These are phyloP conservation scores for Bruchidius siliquastri DNA, from an alignment of 2,888 invertebrate genomes.

Conservation along the genomic window DNA sequence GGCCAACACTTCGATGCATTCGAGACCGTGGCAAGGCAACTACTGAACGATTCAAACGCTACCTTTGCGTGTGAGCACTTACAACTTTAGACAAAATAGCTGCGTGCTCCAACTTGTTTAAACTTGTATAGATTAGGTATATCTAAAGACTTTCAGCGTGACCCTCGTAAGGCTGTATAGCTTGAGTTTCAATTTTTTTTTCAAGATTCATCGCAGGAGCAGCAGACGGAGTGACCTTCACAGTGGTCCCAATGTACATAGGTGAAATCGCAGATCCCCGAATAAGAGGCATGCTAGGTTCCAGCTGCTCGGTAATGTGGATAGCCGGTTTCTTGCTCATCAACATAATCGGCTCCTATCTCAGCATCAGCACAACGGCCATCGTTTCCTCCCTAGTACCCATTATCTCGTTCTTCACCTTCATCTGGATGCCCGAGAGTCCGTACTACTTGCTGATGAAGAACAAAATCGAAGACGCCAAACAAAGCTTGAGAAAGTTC, in stretches of 20 bases:
- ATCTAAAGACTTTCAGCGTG: too few relatives aligned
- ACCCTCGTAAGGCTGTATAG: neutral
- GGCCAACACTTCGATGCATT: too few relatives aligned
- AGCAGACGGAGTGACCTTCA: conserved; percentile 48
- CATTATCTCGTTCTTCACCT: conserved; percentile 46
- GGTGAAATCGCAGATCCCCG: conserved; percentile 57
- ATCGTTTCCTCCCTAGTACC: conserved; percentile 48
- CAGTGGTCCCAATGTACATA: conserved; percentile 56
- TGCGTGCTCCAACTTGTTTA: too few relatives aligned
- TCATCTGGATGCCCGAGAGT: conserved; percentile 56
- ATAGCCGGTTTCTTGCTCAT: conserved; percentile 58
- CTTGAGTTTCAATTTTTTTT: conserved; percentile 24
- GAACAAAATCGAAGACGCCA: conserved; percentile 47
- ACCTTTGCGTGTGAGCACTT: too few relatives aligned
- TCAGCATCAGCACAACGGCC: conserved; percentile 51
- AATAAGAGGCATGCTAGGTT: conserved; percentile 58
- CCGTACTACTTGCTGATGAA: conserved; percentile 51
- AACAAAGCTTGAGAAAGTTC: conserved; percentile 48
- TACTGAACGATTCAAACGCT: too few relatives aligned
- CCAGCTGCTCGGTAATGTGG: conserved; percentile 54
- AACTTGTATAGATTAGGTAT: too few relatives aligned
- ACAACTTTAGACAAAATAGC: too few relatives aligned
- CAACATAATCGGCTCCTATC: conserved; percentile 50
- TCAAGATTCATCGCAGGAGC: conserved; percentile 53
- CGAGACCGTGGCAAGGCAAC: too few relatives aligned